A percentile compares a stretch with the other conserved stretches of the same genome.
These are phyloP conservation scores for Odontamblyopus lacepedii DNA, from an alignment of 2,797 vertebrate genomes.

Conservation along the genomic window DNA sequence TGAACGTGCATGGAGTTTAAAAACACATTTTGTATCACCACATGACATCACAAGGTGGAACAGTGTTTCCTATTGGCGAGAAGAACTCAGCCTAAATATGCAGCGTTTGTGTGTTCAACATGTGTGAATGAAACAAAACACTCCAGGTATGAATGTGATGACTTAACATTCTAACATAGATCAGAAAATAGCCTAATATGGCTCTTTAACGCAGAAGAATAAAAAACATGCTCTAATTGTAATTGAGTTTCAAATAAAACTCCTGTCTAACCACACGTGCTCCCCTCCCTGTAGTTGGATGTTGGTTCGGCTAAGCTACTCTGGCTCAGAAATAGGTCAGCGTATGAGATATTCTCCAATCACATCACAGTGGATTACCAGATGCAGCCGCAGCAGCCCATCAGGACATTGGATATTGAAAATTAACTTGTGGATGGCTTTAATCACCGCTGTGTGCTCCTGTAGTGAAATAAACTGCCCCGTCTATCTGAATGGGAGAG, in stretches of 20 bases:
- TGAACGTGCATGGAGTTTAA: too few relatives aligned
- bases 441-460: conserved; percentile 42
- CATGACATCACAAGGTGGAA: too few relatives aligned
- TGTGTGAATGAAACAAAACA: too few relatives aligned
- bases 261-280: not conserved
- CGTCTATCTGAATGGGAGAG: not conserved
- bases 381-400: conserved; percentile 57
- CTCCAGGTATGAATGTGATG: too few relatives aligned
- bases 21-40: too few relatives aligned
- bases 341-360: conserved; percentile 73
- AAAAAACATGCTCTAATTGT: not conserved
- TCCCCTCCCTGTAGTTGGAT: conserved; percentile 52
- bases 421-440: conserved; percentile 63
- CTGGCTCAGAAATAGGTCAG: conserved; percentile 70
- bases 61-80: too few relatives aligned
- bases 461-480: conserved; percentile 12
- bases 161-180: too few relatives aligned
- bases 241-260: not conserved
- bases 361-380: conserved; percentile 75
- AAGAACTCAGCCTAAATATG: too few relatives aligned
- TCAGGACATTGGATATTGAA: conserved; percentile 73
- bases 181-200: too few relatives aligned
- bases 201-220: too few relatives aligned
- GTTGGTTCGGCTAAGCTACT: conserved; percentile 60
- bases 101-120: too few relatives aligned